Base-by-base conservation (phyloP, 2,888 invertebrate species). In the Frankliniella fusca region DNA sequence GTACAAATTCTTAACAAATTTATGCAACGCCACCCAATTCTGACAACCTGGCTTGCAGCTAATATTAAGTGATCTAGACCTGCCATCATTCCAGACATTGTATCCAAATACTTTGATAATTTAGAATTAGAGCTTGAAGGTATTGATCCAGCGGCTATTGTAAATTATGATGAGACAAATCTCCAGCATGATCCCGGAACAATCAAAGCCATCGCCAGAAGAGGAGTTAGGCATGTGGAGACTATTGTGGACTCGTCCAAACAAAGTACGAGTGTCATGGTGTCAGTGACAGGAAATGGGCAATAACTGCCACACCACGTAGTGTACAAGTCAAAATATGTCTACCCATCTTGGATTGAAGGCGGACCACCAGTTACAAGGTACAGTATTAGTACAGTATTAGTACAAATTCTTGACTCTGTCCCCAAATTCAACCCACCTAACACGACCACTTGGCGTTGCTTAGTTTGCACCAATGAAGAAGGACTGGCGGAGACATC, bases 121-220 rank as follows among this genome's bases (percentile, higher is more conserved):
- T 83, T 86, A 54, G 83, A 84, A 83, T 82, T 81, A n/a, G 82
- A 83, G 12, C 82, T 85, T n/a, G 81, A 84, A 82, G 83, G 81
- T 81, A 80, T 84, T 9, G 82, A 83, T 1, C 82, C 83, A 54
- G 54, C 61, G 23, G 81, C 84, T 54, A 82, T 85, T 18, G 80
- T 86, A 5, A 87, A 87, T 80, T 87, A 86, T 84, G 87, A 87
- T 82, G 86, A 87, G 82, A 86, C 86, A 11, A 86, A 86, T 76
- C 82, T 87, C 2, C 82, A 83, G 11, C 86, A 86, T 83, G 86
- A 87, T 82, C 85, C 86, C 20, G 86, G 86, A 20, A 81, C 80
- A 54, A 80, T 82, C 23, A 82, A 82, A 80, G 83, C 84, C 54
- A 84, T 84, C 15, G 48, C 82, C 27, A 83, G 81, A 82, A 81